phyloP scores from a whole-genome alignment of 2,113 vertebrate species.

The Holacanthus passer region DNA sequence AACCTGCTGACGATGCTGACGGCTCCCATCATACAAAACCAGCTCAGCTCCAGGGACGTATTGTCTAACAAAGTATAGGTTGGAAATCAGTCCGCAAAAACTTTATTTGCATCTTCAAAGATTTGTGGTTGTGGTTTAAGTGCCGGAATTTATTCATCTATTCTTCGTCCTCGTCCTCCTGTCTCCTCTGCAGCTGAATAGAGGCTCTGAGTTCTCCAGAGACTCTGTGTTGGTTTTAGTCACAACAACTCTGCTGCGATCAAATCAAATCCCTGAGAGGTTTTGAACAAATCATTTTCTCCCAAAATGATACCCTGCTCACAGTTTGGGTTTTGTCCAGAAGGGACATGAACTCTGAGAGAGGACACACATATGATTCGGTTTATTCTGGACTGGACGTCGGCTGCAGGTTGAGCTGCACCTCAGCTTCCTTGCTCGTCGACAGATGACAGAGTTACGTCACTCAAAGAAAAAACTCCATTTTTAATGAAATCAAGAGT shows the following conservation, averaged over 20 bases:
- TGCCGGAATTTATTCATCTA: background rate
- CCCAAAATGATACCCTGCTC: too few species aligned
- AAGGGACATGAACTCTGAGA: background rate
- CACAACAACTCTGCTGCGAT: too few species aligned
- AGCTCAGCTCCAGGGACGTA: background rate
- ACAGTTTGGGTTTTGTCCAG: background rate
- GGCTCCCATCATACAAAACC: background rate
- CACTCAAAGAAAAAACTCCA: background rate
- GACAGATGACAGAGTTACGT: too few species aligned
- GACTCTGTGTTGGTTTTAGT: background rate
- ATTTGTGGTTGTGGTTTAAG: slow-evolving; percentile 15
- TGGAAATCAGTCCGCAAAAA: background rate
- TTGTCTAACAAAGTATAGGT: background rate
- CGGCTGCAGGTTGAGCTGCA: too few species aligned
- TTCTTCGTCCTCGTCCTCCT: background rate
- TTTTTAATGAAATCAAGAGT: background rate
- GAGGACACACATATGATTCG: background rate
- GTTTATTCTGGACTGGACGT: background rate
- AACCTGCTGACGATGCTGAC: too few species aligned
- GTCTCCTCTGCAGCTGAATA: too few species aligned
- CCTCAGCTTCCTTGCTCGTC: too few species aligned
- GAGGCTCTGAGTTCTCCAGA: slow-evolving; percentile 1
- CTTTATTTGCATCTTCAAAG: background rate
- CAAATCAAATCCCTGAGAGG: background rate
- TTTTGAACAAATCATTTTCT: background rate